Base-by-base conservation (phyloP, 2,888 invertebrate genomes). In the Ophion slaviceki region DNA sequence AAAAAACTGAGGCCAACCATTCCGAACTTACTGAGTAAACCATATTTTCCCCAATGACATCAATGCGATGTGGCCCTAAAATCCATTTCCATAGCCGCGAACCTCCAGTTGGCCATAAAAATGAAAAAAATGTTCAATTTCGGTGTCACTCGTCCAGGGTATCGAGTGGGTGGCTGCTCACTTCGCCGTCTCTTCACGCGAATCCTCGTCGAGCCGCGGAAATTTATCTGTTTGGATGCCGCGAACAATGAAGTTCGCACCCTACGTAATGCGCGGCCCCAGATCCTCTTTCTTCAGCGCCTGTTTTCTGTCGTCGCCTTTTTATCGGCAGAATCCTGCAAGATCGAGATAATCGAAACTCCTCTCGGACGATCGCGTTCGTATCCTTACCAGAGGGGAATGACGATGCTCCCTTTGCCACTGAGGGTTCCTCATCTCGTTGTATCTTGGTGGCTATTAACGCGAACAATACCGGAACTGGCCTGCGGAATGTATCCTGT, bases 391-490 rank as follows among this genome's bases (percentile, higher is more conserved):
- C 75, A 68, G 62, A 53, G 84, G 84, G 88, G 87, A 84, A 59
- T 76, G 86, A 84, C 82, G 86, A 75, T 79, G 67, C 87, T 85
- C 80, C 87, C 20, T 53, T 24, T 24, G 59, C 64, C n/a, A 32
- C 78, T 62, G 89, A 90, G 90, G 89, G 89, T 88, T 82, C 14
- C 86, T 87, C 80, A 87, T 88, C 87, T 86, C 59, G 89, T 90
- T 92, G 90, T 93, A 91, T 93, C 93, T 92, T 87, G 89, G 89
- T 89, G 78, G 91, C 93, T 93, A 93, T 93, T 93, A 93, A 92
- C 91, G 91, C 90, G 90, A 92, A 92, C 93, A 91, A 93, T 93
- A 92, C 92, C 93, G 93, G 93, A 93, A 93, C 92, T 89, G 89
- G 92, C 90, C 90, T 80, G 77, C 90, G 91, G 90, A 90, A 91